These are phyloP conservation scores for Neodiprion lecontei DNA, from an alignment of 1,140 invertebrate genomes.

Conservation along the genomic window DNA sequence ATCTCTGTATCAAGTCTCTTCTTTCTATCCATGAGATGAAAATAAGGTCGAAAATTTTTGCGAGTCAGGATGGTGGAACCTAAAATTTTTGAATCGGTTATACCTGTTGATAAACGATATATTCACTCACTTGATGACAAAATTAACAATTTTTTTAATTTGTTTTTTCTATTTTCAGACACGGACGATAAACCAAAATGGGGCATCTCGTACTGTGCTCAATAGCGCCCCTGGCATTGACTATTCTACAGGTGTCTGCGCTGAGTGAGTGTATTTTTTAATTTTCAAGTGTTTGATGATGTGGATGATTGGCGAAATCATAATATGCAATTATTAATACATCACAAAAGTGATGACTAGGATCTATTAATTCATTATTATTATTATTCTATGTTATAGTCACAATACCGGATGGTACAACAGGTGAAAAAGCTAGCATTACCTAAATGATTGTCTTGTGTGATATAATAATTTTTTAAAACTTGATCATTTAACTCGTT, in stretches of 20 bases:
- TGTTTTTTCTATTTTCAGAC: not conserved
- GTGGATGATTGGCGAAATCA: no score
- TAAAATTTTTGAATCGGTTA: no score
- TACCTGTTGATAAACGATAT: not conserved
- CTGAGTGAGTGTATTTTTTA: not conserved
- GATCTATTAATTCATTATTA: conserved; percentile 21
- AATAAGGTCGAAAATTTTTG: no score
- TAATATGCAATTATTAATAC: no score
- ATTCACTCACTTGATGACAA: not conserved
- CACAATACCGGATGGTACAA: conserved; percentile 38
- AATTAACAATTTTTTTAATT: not conserved
- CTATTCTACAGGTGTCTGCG: not conserved
- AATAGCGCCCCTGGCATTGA: not conserved
- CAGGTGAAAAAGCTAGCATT: conserved; percentile 36
- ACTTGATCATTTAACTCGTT: conserved; percentile 12
- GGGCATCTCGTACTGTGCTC: not conserved
- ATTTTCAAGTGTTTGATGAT: no score
- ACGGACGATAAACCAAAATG: not conserved
- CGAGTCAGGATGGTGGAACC: no score
- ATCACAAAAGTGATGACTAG: no score
- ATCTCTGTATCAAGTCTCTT: no score
- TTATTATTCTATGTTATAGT: conserved; percentile 43
- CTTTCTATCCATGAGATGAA: no score
- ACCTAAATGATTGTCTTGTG: conserved; percentile 20
- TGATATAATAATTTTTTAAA: conserved; percentile 13